These are phyloP conservation scores for Callopanchax toddi DNA, from an alignment of 2,113 vertebrate species.

Conservation along the genomic window DNA sequence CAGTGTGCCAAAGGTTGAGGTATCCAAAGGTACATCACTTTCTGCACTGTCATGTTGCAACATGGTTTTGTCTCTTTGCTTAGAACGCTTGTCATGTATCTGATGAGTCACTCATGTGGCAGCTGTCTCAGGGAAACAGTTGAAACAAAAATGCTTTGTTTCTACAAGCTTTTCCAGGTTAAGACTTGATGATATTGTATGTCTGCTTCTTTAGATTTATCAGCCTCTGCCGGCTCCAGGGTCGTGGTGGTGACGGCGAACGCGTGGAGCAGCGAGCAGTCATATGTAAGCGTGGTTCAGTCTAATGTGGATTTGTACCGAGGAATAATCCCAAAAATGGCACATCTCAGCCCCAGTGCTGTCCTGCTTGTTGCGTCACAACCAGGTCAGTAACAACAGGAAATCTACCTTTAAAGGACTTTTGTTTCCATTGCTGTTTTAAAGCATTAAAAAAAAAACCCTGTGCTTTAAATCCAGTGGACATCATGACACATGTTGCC, in stretches of 20 bases:
- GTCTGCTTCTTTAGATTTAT: constrained; percentile 82
- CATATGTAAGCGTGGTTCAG: constrained; percentile 89
- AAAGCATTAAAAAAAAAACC: not conserved
- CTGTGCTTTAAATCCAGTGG: constrained; percentile 78
- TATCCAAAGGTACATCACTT: constrained; percentile 85
- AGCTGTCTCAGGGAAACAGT: not conserved
- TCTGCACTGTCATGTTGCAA: not conserved
- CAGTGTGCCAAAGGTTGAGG: constrained; percentile 87
- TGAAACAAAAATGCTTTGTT: not conserved
- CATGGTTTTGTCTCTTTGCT: not conserved
- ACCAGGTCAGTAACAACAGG: constrained; percentile 72
- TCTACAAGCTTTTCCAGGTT: not conserved
- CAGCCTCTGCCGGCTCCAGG: constrained; percentile 85
- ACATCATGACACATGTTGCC: constrained; percentile 92
- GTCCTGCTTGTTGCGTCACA: constrained; percentile 91
- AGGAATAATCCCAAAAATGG: constrained; percentile 84
- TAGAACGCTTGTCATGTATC: constrained; percentile 9
- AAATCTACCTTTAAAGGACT: not conserved
- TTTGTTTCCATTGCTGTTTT: not conserved
- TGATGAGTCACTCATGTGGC: not conserved
- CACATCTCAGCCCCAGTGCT: constrained; percentile 82
- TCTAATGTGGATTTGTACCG: constrained; percentile 92
- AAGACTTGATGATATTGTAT: not conserved
- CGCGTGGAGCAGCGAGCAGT: constrained; percentile 88
- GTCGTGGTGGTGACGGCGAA: constrained; percentile 91